Evolutionary conservation across 2,113 vertebrate genomes (phyloP).

Genomic region (Chlamydotis undulata): DNA sequence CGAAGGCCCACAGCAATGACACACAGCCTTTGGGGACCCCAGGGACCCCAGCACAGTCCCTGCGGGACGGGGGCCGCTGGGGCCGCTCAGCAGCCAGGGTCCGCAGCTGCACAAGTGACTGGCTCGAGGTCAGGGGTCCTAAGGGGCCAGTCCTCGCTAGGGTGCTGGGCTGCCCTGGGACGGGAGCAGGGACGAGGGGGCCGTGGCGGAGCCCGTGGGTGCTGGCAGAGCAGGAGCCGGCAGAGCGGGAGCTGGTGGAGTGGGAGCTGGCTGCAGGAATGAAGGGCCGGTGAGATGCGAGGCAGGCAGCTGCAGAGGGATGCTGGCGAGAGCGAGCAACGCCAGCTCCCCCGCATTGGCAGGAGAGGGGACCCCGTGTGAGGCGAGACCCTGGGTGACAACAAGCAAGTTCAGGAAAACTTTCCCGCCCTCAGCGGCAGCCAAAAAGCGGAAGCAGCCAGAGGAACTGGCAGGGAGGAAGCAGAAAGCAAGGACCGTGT

Average conservation of each 20-base stretch:
- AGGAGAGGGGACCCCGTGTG: rapidly evolving
- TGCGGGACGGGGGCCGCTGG: rapidly evolving
- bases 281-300: not conserved
- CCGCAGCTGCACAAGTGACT: not conserved
- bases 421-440: rapidly evolving
- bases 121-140: too few species aligned
- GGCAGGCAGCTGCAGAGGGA: not conserved
- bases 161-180: too few species aligned
- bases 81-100: not conserved
- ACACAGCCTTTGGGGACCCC: not conserved
- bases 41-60: not conserved
- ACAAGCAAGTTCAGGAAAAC: not conserved
- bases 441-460: not conserved
- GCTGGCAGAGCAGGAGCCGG: not conserved
- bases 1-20: not conserved
- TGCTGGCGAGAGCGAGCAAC: too few species aligned
- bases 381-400: rapidly evolving
- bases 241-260: too few species aligned
- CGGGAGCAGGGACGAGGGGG: not conserved
- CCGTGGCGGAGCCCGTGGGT: not conserved
- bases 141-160: rapidly evolving
- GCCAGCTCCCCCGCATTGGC: rapidly evolving
- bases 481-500: rapidly evolving
- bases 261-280: not conserved
- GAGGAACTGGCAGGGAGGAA: constrained; percentile 21